These are phyloP conservation scores for Lordiphosa stackelbergi DNA, from an alignment of 1,140 invertebrate species.

Conservation along the genomic window DNA sequence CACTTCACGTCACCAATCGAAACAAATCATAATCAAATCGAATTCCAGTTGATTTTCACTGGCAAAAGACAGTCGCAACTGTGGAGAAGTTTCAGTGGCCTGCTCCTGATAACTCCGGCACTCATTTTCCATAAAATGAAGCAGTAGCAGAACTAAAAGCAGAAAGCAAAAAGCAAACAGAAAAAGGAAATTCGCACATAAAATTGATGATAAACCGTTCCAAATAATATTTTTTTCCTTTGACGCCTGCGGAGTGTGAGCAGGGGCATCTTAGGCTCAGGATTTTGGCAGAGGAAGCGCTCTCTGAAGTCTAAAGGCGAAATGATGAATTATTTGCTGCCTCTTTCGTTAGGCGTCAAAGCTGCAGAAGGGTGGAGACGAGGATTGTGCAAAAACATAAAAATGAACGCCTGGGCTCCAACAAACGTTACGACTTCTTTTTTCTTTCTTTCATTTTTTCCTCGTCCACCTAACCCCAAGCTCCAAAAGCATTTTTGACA, in stretches of 20 bases:
- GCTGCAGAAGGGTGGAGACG: slow-evolving; percentile 17
- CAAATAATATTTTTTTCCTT: slow-evolving; percentile 69
- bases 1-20: slow-evolving; percentile 45
- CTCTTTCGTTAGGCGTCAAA: slow-evolving; percentile 73
- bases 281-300: slow-evolving; percentile 61
- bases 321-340: slow-evolving; percentile 75
- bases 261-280: slow-evolving; percentile 33
- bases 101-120: slow-evolving; percentile 22
- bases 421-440: slow-evolving; percentile 31
- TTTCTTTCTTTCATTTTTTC: not conserved
- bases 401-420: slow-evolving; percentile 54
- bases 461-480: slow-evolving; percentile 4
- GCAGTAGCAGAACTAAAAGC: slow-evolving; percentile 23
- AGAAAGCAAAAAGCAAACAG: slow-evolving; percentile 38
- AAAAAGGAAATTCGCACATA: slow-evolving; percentile 62
- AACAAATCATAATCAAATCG: slow-evolving; percentile 75
- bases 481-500: slow-evolving; percentile 61
- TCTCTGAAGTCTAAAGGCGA: slow-evolving; percentile 60
- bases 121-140: slow-evolving; percentile 45
- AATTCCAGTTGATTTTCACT: slow-evolving; percentile 73
- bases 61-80: slow-evolving; percentile 59
- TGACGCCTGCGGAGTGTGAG: slow-evolving; percentile 19
- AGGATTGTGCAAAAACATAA: slow-evolving; percentile 64
- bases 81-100: slow-evolving; percentile 34
- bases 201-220: slow-evolving; percentile 75